Percentiles rank a stretch among this genome's conserved stretches.
Evolutionary conservation across 2,888 invertebrate species (phyloP).

Genomic region (Eucera pruinosa): DNA sequence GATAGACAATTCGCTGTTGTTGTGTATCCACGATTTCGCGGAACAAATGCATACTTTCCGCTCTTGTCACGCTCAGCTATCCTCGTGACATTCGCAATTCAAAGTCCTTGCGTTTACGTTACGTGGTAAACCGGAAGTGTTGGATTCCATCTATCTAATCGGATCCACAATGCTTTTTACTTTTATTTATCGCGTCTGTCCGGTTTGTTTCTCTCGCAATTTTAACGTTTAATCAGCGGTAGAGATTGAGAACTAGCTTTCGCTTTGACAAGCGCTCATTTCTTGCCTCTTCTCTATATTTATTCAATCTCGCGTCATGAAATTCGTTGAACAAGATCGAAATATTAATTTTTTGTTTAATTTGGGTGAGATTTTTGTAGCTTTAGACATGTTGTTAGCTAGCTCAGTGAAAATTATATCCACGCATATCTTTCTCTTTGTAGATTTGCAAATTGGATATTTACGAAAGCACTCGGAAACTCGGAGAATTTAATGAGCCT

Average conservation of each 20-base stretch:
- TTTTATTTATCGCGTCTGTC: slow-evolving; percentile 52
- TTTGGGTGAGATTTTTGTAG: background rate
- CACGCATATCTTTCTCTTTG: no score
- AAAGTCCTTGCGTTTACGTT: slow-evolving; percentile 58
- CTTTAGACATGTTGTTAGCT: no score
- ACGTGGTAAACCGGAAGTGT: slow-evolving; percentile 63
- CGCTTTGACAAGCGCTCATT: background rate
- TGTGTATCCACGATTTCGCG: slow-evolving; percentile 44
- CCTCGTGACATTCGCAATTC: slow-evolving; percentile 48
- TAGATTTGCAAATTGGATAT: no score
- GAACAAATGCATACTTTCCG: slow-evolving; percentile 57
- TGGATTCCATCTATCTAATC: slow-evolving; percentile 49
- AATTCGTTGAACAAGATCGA: background rate
- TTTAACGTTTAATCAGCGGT: slow-evolving; percentile 27
- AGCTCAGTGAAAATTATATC: no score
- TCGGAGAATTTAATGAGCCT: no score
- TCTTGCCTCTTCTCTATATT: background rate
- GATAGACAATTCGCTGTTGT: slow-evolving; percentile 44
- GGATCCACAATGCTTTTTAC: slow-evolving; percentile 49
- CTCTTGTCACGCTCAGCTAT: slow-evolving; percentile 60
- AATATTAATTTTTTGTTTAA: slow-evolving; percentile 1
- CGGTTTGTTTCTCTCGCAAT: slow-evolving; percentile 26
- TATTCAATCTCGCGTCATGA: background rate
- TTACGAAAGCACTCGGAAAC: no score
- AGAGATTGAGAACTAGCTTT: slow-evolving; percentile 41